Evolutionary conservation across 2,888 invertebrate genomes (phyloP).

Genomic region (Lycocerus yunnanus): DNA sequence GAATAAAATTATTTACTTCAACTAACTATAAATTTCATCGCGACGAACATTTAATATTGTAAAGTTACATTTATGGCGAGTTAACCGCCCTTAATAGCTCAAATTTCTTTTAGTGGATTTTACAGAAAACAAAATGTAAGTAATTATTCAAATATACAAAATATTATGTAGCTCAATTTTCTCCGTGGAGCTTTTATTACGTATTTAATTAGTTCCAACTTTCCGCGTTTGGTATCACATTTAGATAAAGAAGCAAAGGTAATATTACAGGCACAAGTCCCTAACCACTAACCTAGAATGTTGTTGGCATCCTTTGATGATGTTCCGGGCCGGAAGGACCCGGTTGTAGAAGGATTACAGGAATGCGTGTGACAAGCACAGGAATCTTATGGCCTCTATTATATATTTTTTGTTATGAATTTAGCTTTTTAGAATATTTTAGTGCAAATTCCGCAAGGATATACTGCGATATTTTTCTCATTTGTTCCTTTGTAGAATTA

Average conservation of each 20-base stretch:
- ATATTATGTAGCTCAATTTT: neutral
- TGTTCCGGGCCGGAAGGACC: constrained; percentile 35
- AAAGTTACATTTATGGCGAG: no score
- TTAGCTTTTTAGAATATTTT: constrained; percentile 12
- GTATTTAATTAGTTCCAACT: neutral
- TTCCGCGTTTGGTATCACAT: constrained; percentile 6
- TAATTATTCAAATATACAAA: neutral
- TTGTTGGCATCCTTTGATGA: constrained; percentile 38
- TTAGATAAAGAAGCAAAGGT: constrained; percentile 9
- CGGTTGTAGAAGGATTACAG: constrained; percentile 30
- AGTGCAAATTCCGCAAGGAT: neutral
- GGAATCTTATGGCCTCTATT: constrained; percentile 17
- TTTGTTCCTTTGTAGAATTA: no score
- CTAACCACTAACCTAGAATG: constrained; percentile 37
- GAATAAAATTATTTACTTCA: neutral
- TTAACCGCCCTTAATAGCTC: neutral
- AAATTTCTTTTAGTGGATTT: neutral
- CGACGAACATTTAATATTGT: no score
- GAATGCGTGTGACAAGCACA: constrained; percentile 36
- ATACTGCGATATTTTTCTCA: neutral
- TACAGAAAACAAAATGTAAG: neutral
- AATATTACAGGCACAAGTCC: constrained; percentile 16
- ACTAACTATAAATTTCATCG: no score
- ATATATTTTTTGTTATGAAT: constrained; percentile 14
- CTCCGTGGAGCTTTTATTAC: neutral